Base-by-base conservation (phyloP, 2,888 invertebrate genomes). In the Branchipolynoe longqiensis region DNA sequence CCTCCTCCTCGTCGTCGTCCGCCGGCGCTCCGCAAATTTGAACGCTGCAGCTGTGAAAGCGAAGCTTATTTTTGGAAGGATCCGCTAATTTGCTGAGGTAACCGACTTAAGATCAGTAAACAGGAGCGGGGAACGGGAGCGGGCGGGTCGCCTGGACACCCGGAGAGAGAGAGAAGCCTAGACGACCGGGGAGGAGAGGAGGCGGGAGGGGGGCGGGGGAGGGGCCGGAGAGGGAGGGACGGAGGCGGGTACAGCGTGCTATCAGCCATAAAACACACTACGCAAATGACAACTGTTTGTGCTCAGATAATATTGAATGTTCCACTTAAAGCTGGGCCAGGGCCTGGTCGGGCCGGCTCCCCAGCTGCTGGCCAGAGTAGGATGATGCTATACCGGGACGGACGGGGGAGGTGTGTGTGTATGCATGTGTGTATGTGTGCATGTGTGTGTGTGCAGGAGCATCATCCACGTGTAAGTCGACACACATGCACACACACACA, bases 251-350 rank as follows among this genome's bases (percentile, higher is more conserved):
- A n/a, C n/a, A n/a, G n/a, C 62, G 62, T 40, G 41, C 25, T 22
- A 54, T 78, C 28, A 48, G 78, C 28, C 78, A 78, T 78, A 78
- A 78, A 78, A 78, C 78, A 78, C 78, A 78, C 78, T 48, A 48
- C 14, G 48, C 78, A 78, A 78, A 78, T 78, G 78, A 78, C 78
- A 78, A 78, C 78, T 78, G 78, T 78, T 78, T 78, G 78, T 48
- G 78, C 78, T 41, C 41, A 48, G 48, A 78, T 78, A 78, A 78
- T 78, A 78, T 78, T 78, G 78, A 78, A 78, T 78, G 78, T 78
- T 78, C 78, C 78, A 78, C 78, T 78, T 78, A 78, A 78, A 78
- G 48, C 78, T 18, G 31, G 12, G 78, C 78, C 31, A 48, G 28
- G 48, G 54, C 48, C 41, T 22, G 78, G 69, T 41, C 41, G 33